These are phyloP conservation scores for Cyclina sinensis DNA, from an alignment of 1,140 invertebrate species.

Conservation along the genomic window DNA sequence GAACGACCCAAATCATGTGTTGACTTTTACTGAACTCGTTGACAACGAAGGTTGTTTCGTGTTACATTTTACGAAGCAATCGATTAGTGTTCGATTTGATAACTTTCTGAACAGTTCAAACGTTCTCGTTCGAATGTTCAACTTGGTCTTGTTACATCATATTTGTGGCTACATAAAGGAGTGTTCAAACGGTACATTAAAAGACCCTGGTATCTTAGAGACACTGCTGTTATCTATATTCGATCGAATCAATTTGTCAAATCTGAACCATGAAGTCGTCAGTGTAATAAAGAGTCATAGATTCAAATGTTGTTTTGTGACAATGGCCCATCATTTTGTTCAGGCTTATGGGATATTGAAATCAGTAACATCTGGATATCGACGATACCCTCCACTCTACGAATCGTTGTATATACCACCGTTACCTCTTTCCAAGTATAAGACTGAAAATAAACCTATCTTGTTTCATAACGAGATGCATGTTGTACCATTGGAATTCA, in stretches of 20 bases:
- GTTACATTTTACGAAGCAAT: background rate
- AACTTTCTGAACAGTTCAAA: background rate
- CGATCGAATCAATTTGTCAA: background rate
- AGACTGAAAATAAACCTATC: background rate
- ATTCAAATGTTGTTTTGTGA: background rate
- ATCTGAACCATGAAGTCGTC: background rate
- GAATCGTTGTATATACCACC: background rate
- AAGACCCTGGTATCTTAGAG: background rate
- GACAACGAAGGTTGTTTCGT: background rate
- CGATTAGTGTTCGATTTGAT: background rate
- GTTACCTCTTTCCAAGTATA: background rate
- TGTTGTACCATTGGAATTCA: background rate
- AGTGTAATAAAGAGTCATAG: background rate
- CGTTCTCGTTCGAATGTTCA: background rate
- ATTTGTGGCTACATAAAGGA: background rate
- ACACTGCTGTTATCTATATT: background rate
- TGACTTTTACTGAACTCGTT: background rate
- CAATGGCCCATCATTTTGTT: background rate
- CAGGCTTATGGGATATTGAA: background rate
- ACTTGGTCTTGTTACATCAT: background rate
- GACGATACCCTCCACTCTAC: background rate
- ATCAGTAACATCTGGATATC: background rate
- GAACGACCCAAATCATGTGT: background rate
- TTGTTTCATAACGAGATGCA: background rate
- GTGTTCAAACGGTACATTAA: background rate